A percentile compares a stretch with the other conserved stretches of the same genome.
Evolutionary conservation across 1,140 invertebrate species (phyloP).

Genomic region (Drosophila equinoxialis): DNA sequence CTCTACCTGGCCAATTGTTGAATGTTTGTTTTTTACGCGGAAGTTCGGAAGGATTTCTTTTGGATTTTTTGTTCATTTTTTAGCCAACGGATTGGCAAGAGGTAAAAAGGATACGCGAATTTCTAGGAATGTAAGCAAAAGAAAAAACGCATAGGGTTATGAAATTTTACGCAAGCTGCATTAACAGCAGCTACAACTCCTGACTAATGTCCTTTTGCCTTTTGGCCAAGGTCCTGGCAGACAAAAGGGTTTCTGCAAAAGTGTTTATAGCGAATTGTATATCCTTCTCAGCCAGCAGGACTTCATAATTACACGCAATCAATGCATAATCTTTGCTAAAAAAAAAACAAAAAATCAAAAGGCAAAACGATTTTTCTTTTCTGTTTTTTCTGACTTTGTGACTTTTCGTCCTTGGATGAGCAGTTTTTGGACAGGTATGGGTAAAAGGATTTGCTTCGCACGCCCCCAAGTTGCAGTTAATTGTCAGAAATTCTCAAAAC

Average conservation of each 20-base stretch:
- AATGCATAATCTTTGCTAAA: slow-evolving; percentile 68
- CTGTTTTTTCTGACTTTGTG: slow-evolving; percentile 28
- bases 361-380: slow-evolving; percentile 9
- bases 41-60: slow-evolving; percentile 38
- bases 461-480: slow-evolving; percentile 67
- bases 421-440: slow-evolving; percentile 37
- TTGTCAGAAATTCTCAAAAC: slow-evolving; percentile 79
- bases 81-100: slow-evolving; percentile 79
- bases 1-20: slow-evolving; percentile 28
- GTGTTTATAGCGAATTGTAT: slow-evolving; percentile 67
- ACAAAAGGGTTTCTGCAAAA: slow-evolving; percentile 64
- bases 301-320: slow-evolving; percentile 67
- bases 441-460: slow-evolving; percentile 55
- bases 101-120: slow-evolving; percentile 69
- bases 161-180: slow-evolving; percentile 76
- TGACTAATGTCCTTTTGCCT: not conserved
- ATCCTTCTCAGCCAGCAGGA: slow-evolving; percentile 16
- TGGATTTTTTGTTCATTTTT: slow-evolving; percentile 39
- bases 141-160: slow-evolving; percentile 60
- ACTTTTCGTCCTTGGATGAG: slow-evolving; percentile 42
- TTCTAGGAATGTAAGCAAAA: slow-evolving; percentile 39
- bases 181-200: not conserved
- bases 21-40: slow-evolving; percentile 41
- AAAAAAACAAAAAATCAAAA: slow-evolving; percentile 27
- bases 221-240: slow-evolving; percentile 38